Percentiles rank a stretch among this genome's conserved stretches.
Evolutionary conservation across 1,140 invertebrate species (phyloP).

Genomic region (Pseudoatta argentina): DNA sequence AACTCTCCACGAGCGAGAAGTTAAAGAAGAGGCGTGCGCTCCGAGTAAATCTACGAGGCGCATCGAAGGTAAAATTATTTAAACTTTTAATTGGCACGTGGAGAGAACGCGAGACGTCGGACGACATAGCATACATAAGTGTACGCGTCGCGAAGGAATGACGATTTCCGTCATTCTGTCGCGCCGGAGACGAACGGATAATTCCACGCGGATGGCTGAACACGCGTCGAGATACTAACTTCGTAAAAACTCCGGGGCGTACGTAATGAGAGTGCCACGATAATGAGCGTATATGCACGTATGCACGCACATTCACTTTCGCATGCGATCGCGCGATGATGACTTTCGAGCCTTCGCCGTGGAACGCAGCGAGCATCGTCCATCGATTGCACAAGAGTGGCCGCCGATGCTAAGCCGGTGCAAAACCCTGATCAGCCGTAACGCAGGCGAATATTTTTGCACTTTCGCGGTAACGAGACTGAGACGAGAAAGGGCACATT

Average conservation of each 20-base stretch:
- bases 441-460: conserved; percentile 42
- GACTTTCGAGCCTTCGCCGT: conserved; percentile 24
- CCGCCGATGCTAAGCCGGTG: background rate
- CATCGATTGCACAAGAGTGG: conserved; percentile 19
- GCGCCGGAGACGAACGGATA: background rate
- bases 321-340: background rate
- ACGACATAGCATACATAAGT: background rate
- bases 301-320: conserved; percentile 41
- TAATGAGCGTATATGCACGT: background rate
- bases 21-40: conserved; percentile 33
- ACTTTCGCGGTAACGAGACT: conserved; percentile 34
- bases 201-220: conserved; percentile 14
- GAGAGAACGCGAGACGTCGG: background rate
- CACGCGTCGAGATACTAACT: background rate
- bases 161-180: conserved; percentile 22
- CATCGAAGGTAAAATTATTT: conserved; percentile 1
- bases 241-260: background rate
- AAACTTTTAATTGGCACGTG: conserved; percentile 64
- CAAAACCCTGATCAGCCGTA: conserved; percentile 34
- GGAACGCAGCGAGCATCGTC: conserved; percentile 21
- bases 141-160: background rate
- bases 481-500: conserved; percentile 27
- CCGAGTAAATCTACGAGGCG: background rate
- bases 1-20: conserved; percentile 31
- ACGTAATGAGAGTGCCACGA: background rate